A percentile compares a stretch with the other conserved stretches of the same genome.
These are phyloP conservation scores for Fistularia commersonii DNA, from an alignment of 2,797 vertebrate species.

Conservation along the genomic window DNA sequence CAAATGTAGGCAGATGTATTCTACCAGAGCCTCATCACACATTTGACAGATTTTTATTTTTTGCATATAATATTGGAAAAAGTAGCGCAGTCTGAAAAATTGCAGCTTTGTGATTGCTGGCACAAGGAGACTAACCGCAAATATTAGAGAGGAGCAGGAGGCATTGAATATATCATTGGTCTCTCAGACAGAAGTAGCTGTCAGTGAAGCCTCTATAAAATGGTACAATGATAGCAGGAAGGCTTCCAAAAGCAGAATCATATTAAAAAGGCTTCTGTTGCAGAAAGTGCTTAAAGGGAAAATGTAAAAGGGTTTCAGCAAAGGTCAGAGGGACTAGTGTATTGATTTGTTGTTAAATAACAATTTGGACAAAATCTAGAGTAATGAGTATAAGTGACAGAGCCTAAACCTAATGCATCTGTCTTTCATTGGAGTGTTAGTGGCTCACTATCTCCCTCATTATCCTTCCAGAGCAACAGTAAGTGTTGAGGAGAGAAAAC, in stretches of 20 bases:
- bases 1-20: too few species aligned
- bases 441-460: slow-evolving; percentile 54
- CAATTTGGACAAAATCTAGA: slow-evolving; percentile 70
- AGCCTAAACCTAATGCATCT: slow-evolving; percentile 55
- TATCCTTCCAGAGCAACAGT: slow-evolving; percentile 50
- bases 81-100: too few species aligned
- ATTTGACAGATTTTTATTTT: too few species aligned
- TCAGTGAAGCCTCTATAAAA: slow-evolving; percentile 5
- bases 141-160: too few species aligned
- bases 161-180: too few species aligned
- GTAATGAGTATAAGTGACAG: slow-evolving; percentile 60
- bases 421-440: slow-evolving; percentile 44
- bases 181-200: too few species aligned
- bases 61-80: too few species aligned
- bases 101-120: too few species aligned
- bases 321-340: slow-evolving; percentile 56
- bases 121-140: too few species aligned
- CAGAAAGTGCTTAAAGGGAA: slow-evolving; percentile 38
- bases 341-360: slow-evolving; percentile 72
- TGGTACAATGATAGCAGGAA: slow-evolving; percentile 30
- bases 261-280: too few species aligned
- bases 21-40: too few species aligned
- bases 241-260: too few species aligned
- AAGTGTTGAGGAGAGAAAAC: slow-evolving; percentile 34
- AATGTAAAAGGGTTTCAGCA: slow-evolving; percentile 53